Evolutionary conservation across 2,888 invertebrate species (phyloP), one percentile per base, ranked within the genome.

Genomic region (Argyresthia albistria): DNA sequence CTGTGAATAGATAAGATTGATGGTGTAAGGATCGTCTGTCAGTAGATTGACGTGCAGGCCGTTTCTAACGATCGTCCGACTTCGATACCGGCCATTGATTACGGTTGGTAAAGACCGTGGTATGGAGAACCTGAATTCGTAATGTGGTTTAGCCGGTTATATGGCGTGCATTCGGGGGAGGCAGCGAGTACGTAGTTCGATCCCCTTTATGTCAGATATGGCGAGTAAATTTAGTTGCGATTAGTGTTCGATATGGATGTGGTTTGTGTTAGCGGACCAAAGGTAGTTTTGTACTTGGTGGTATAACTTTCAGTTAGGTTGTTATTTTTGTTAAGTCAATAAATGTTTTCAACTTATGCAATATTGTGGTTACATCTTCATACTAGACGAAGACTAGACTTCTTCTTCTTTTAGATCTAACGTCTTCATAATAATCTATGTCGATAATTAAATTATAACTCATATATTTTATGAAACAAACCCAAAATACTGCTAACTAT

Each of bases 1-100:
- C 66, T 65, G 69, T 76, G 74, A 76, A 80, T 79, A 74, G 77
- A 77, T 77, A 77, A 77, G 77, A 77, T 79, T 74, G 77, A 77
- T 77, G 66, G 69, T 62, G 58, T 66, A 57, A 61, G 67, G 66
- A 65, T 68, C 64, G 63, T 61, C 65, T 60, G 67, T 61, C 64
- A 59, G 50, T 50, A 25, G 63, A 66, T 67, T 65, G 68, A 69
- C 66, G 67, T 60, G 61, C 57, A 58, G 58, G 56, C 53, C 56
- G 57, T 54, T 58, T 50, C 55, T 55, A 54, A 49, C 59, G 56
- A 56, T 60, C 58, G 63, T 58, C 60, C 61, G 63, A 64, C 61
- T 65, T 59, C 61, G 61, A 62, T 61, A 57, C 64, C 60, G 60
- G 62, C 63, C 62, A 65, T 67, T 70, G 67, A 73, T 68, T 69